These are phyloP conservation scores for Melanargia galathea DNA, from an alignment of 2,888 invertebrate genomes.

Conservation along the genomic window DNA sequence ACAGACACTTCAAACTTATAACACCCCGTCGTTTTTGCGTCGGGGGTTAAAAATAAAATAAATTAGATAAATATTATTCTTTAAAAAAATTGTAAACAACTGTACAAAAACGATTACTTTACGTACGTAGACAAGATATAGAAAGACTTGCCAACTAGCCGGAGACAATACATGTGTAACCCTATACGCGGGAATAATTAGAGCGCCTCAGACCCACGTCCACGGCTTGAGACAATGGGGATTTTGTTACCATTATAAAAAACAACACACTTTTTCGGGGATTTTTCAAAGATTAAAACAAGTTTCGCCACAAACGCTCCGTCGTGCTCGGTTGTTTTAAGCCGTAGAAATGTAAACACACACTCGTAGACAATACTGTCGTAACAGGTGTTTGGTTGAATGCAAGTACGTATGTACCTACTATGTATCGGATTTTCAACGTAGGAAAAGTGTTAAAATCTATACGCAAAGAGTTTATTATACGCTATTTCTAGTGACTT, in stretches of 20 bases:
- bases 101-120: constrained; percentile 67
- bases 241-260: constrained; percentile 41
- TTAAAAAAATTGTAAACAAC: constrained; percentile 33
- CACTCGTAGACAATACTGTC: neutral
- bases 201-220: constrained; percentile 60
- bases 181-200: constrained; percentile 66
- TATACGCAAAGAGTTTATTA: neutral
- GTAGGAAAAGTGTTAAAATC: neutral
- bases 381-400: neutral
- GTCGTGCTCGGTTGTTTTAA: constrained; percentile 13
- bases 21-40: no score
- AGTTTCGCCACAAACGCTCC: constrained; percentile 22
- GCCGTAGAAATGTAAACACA: neutral
- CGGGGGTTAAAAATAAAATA: no score
- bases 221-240: constrained; percentile 44
- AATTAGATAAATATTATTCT: neutral
- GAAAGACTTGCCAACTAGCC: constrained; percentile 51
- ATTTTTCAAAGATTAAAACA: constrained; percentile 29
- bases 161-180: constrained; percentile 59
- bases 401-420: neutral
- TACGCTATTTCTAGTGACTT: no score
- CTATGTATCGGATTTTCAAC: no score
- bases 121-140: constrained; percentile 69
- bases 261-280: constrained; percentile 34
- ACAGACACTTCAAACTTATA: no score